Base-by-base conservation (phyloP, 2,113 vertebrate genomes). In the Cynocephalus volans region DNA sequence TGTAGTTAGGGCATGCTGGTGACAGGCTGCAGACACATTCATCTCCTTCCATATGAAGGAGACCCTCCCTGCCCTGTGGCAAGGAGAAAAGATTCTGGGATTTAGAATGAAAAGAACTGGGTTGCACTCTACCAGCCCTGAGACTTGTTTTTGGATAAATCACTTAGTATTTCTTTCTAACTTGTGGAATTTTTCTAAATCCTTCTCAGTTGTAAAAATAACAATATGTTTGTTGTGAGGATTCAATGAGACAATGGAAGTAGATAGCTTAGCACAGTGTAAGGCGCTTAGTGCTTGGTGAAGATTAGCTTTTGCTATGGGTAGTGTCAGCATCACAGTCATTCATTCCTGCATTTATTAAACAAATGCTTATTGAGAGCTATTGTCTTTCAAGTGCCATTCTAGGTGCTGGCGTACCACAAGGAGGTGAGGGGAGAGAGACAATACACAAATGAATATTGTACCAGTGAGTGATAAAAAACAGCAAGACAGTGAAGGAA, bases 241-340 rank as follows among this genome's bases (percentile, higher is more conserved):
- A 18, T 45, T 73, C 31, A 13, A 26, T 0, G 77, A 75, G 48
- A 67, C 11, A 19, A 6, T 0, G 6, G 45, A 73, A 72, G 79
- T 14, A 17, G 33, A 7, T 28, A 45, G 31, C 14, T 92, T 28
- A 79, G 62, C 11, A 11, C 14, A 1, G 10, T 0, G 64, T 36
- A 60, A 1, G 9, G 69, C 8, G 1, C n/a, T 33, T 52, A 28
- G 14, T 5, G 33, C 26, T 28, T 19, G 1, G 12, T 3, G 1
- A n/a, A 36, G 48, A 19, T 26, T 0, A 17, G 56, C 70, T 48
- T 21, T 88, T 6, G 6, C 33, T 11, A 1, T 2, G 10, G 15
- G 50, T 18, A 11, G 41, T 18, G 50, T 70, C 41, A 6, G 31
- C 10, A 14, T 64, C 80, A 45, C 23, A 4, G 8, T 13, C n/a